Evolutionary conservation across 2,113 vertebrate genomes (phyloP).

Genomic region (Numenius arquata): DNA sequence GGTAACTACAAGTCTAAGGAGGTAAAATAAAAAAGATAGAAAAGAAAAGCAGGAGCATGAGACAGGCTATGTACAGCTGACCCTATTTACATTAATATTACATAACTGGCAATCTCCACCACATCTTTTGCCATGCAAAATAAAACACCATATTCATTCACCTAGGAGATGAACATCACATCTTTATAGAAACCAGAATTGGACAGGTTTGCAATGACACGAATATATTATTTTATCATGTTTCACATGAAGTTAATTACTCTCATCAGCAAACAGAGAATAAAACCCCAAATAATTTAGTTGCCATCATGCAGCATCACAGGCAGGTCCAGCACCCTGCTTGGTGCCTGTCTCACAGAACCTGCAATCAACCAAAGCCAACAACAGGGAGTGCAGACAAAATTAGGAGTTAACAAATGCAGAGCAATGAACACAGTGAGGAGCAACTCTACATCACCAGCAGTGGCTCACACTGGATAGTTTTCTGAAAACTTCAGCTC

Average conservation of each 20-base stretch:
- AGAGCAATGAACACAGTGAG: background rate
- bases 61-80: background rate
- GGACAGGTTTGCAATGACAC: background rate
- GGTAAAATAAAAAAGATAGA: conserved; percentile 30
- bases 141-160: background rate
- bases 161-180: background rate
- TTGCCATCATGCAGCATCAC: background rate
- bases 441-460: background rate
- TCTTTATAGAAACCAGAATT: background rate
- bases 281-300: background rate
- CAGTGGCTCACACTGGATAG: background rate
- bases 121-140: background rate
- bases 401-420: conserved; percentile 29
- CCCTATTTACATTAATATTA: conserved; percentile 17
- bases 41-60: conserved; percentile 50
- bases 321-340: background rate
- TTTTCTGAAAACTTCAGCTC: conserved; percentile 9
- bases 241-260: background rate
- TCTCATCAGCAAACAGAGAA: background rate
- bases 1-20: conserved; percentile 55
- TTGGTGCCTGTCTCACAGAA: background rate
- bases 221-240: background rate
- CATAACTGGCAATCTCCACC: background rate
- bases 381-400: background rate
- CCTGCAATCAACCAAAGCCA: conserved; percentile 1